A percentile compares a stretch with the other conserved stretches of the same genome.
Evolutionary conservation across 2,888 invertebrate genomes (phyloP).

Genomic region (Eudasyphora cyanicolor): DNA sequence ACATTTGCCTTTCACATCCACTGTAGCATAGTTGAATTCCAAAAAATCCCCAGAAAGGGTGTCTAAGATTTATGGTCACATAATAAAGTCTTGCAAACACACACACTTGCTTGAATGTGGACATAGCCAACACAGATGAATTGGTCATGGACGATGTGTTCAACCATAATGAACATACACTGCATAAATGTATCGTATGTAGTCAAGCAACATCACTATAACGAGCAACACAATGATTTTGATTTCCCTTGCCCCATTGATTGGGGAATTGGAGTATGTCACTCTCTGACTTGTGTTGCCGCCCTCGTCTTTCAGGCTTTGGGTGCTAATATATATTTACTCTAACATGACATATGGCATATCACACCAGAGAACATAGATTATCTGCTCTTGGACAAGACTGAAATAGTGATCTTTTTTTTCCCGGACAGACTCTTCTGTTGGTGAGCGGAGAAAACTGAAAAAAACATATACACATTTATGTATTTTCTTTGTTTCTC

Average conservation of each 20-base stretch:
- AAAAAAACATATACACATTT: background rate
- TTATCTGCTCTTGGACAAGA: background rate
- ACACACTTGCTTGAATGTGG: background rate
- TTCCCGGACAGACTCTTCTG: no score
- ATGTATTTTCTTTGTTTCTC: background rate
- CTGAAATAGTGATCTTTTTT: no score
- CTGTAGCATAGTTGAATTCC: no score
- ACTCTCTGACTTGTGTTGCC: conserved; percentile 12
- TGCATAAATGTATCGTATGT: background rate
- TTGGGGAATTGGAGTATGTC: conserved; percentile 38
- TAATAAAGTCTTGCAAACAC: conserved; percentile 35
- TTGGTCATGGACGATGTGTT: conserved; percentile 32
- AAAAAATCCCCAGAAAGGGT: conserved; percentile 29
- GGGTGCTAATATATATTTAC: conserved; percentile 21
- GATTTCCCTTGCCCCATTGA: conserved; percentile 11
- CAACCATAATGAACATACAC: background rate
- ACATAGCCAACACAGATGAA: background rate
- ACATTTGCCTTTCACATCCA: no score
- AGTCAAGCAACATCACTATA: no score
- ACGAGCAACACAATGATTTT: no score
- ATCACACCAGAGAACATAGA: conserved; percentile 25
- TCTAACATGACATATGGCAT: conserved; percentile 21
- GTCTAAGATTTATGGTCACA: conserved; percentile 58
- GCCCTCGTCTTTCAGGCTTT: background rate
- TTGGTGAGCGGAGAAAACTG: background rate